A percentile compares a stretch with the other conserved stretches of the same genome.
These are phyloP conservation scores for Chirona hameri DNA, from an alignment of 2,888 invertebrate species.

Conservation along the genomic window DNA sequence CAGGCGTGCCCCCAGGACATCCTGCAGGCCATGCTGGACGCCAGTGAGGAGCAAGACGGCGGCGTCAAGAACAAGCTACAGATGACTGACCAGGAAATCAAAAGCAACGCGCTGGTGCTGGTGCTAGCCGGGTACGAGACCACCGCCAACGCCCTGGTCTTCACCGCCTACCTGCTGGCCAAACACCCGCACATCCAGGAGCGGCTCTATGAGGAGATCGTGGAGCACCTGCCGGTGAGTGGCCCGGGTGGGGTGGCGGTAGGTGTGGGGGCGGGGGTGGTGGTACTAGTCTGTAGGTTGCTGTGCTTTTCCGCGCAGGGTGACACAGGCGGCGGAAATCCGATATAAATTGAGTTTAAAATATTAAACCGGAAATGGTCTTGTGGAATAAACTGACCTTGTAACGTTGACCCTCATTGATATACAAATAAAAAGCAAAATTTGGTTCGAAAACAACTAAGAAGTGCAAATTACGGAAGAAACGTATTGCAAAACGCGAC, in stretches of 20 bases:
- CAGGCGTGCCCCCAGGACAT: conserved; percentile 44
- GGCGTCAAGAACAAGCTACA: conserved; percentile 11
- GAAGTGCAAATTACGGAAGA: no score
- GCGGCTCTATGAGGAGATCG: conserved; percentile 38
- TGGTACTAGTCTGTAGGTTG: no score
- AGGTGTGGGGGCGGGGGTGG: no score
- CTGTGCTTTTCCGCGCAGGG: no score
- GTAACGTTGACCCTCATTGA: no score
- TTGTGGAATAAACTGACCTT: no score
- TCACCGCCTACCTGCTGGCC: conserved; percentile 43
- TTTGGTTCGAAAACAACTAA: no score
- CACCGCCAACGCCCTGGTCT: conserved; percentile 52
- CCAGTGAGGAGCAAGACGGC: conserved; percentile 4
- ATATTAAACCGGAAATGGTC: not conserved
- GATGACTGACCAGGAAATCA: conserved; percentile 46
- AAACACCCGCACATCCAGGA: conserved; percentile 40
- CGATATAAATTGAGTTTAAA: no score
- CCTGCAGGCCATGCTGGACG: conserved; percentile 43
- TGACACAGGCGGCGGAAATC: no score
- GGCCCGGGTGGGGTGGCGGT: no score
- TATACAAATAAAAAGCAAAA: no score
- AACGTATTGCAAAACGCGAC: no score
- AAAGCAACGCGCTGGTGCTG: conserved; percentile 50
- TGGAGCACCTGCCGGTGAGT: conserved; percentile 7
- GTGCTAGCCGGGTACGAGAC: conserved; percentile 55